Conservation (phyloP, 1,140 invertebrate genomes). For the Zaprionus nigranus region DNA sequence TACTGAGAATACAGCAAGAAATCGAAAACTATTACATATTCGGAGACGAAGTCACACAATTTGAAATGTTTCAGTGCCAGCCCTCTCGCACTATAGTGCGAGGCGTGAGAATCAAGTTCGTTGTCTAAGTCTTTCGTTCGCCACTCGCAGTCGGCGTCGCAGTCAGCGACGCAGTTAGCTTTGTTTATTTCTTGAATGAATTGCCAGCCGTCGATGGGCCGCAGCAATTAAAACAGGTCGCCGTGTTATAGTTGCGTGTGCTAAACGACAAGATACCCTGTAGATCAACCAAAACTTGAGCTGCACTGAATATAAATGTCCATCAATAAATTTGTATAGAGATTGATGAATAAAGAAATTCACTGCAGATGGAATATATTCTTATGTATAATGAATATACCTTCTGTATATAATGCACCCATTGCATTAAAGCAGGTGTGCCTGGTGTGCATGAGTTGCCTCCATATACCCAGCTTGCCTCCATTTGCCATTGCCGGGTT, state of each 20-base stretch:
- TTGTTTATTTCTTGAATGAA: conserved; percentile 28
- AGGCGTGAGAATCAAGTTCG: conserved; percentile 30
- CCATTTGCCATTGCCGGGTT: no score
- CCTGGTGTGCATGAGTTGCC: no score
- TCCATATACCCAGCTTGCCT: not conserved
- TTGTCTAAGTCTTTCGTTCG: conserved; percentile 51
- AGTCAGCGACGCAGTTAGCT: no score
- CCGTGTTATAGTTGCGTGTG: not conserved
- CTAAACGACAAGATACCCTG: not conserved
- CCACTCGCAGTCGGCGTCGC: not conserved
- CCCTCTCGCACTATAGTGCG: not conserved
- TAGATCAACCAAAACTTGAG: not conserved
- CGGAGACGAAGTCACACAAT: not conserved
- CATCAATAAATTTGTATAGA: no score
- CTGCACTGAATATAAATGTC: no score
- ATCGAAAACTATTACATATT: conserved; percentile 3
- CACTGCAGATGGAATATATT: no score
- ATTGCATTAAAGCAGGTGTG: no score
- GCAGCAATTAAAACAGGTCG: conserved; percentile 13
- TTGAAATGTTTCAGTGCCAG: not conserved
- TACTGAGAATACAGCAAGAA: not conserved
- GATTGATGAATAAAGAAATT: no score
- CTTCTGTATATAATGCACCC: no score
- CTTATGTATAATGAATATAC: no score
- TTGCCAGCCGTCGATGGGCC: conserved; percentile 1